phyloP scores from a whole-genome alignment of 1,140 invertebrate species.

The Magallana gigas region DNA sequence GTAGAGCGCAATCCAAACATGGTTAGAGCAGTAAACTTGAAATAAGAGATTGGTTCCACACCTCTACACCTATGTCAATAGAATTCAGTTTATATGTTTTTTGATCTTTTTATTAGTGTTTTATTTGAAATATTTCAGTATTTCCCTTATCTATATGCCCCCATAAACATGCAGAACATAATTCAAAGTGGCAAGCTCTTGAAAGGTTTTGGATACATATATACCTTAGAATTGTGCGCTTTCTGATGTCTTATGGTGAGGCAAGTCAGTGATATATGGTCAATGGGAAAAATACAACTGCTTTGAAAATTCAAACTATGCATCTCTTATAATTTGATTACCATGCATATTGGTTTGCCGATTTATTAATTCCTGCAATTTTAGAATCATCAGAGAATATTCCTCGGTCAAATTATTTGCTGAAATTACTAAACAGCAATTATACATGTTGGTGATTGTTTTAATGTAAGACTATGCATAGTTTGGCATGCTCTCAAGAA shows the following conservation, averaged over 20 bases:
- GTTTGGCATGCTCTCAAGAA: constrained; percentile 15
- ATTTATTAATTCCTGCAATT: too few species aligned
- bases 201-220: neutral
- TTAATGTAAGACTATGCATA: constrained; percentile 29
- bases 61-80: constrained; percentile 26
- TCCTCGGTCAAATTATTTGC: neutral
- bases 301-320: constrained; percentile 9
- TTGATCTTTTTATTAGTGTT: constrained; percentile 34
- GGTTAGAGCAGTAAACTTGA: constrained; percentile 3
- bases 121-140: constrained; percentile 19
- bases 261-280: neutral
- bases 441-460: constrained; percentile 3
- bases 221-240: neutral
- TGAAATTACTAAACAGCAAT: constrained; percentile 18
- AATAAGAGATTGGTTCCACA: constrained; percentile 1
- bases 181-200: constrained; percentile 7
- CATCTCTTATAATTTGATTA: neutral
- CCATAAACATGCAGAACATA: constrained; percentile 25
- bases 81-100: constrained; percentile 27
- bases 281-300: neutral
- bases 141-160: constrained; percentile 17
- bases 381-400: too few species aligned
- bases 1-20: constrained; percentile 18
- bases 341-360: too few species aligned
- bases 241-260: neutral